Percentiles rank a stretch among this genome's conserved stretches.
Evolutionary conservation across 2,888 invertebrate genomes (phyloP).

Genomic region (Operophtera brumata): DNA sequence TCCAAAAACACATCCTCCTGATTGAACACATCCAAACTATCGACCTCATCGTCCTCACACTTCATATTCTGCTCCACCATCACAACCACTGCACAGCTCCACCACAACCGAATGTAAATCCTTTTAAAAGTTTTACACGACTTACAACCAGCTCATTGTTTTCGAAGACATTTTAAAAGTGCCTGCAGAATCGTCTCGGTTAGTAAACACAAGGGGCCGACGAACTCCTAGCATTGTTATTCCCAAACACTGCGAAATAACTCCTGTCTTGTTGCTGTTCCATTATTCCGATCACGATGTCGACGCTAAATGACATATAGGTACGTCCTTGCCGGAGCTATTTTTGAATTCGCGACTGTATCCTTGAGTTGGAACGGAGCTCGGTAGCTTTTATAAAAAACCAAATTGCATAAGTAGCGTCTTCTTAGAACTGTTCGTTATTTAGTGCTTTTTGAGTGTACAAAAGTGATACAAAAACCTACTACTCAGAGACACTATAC

Average conservation of each 20-base stretch:
- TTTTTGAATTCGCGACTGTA: conserved; percentile 29
- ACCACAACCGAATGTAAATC: conserved; percentile 30
- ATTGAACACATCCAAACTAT: conserved; percentile 67
- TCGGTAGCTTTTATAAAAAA: conserved; percentile 1
- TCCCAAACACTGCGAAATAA: conserved; percentile 68
- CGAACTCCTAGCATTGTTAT: conserved; percentile 75
- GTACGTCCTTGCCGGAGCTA: conserved; percentile 49
- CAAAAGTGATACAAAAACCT: conserved; percentile 1
- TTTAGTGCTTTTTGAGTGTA: not conserved
- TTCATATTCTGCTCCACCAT: conserved; percentile 69
- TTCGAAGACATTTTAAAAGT: conserved; percentile 57
- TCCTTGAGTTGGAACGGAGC: not conserved
- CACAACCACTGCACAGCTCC: conserved; percentile 38
- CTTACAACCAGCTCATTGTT: conserved; percentile 34
- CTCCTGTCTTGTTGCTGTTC: conserved; percentile 47
- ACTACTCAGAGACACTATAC: conserved; percentile 10
- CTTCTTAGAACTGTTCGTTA: not conserved
- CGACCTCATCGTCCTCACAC: conserved; percentile 61
- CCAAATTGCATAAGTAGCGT: not conserved
- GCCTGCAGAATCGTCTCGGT: conserved; percentile 57
- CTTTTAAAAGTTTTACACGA: conserved; percentile 4
- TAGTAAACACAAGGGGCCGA: conserved; percentile 63
- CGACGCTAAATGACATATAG: conserved; percentile 59
- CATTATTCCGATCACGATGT: conserved; percentile 67
- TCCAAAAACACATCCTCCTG: conserved; percentile 65